Evolutionary conservation across 2,888 invertebrate genomes (phyloP).

Genomic region (Meganola albula): DNA sequence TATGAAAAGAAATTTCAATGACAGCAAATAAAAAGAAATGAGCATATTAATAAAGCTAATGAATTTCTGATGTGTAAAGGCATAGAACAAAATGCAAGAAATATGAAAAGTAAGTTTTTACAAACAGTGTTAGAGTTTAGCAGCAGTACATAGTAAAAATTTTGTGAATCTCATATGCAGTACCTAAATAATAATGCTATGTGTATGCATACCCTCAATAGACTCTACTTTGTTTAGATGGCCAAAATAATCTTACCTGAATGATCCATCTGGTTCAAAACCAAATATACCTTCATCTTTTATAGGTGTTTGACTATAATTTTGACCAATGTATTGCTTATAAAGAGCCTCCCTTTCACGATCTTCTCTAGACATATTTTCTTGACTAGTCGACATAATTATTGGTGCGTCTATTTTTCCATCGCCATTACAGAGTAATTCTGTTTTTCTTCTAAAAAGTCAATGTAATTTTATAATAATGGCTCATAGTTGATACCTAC

Average conservation of each 20-base stretch:
- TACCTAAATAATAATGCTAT: conserved; percentile 22
- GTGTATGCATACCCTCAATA: conserved; percentile 15
- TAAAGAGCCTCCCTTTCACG: conserved; percentile 66
- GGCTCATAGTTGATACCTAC: neutral
- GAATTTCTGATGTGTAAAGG: too few species aligned
- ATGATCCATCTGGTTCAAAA: conserved; percentile 71
- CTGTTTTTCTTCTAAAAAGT: conserved; percentile 64
- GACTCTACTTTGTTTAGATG: too few species aligned
- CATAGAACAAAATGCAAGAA: conserved; percentile 16
- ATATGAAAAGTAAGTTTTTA: too few species aligned
- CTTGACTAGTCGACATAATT: conserved; percentile 79
- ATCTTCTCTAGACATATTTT: conserved; percentile 76
- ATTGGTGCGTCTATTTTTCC: conserved; percentile 68
- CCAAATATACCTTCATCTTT: conserved; percentile 79
- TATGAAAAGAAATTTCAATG: conserved; percentile 71
- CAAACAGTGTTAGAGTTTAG: too few species aligned
- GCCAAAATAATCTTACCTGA: conserved; percentile 47
- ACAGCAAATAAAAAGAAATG: conserved; percentile 59
- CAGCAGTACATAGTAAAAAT: too few species aligned
- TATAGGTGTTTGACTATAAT: conserved; percentile 77
- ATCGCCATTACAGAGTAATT: conserved; percentile 64
- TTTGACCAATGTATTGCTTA: conserved; percentile 59
- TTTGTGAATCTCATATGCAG: conserved; percentile 29
- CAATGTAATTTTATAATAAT: neutral
- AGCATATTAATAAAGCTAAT: too few species aligned